phyloP scores from a whole-genome alignment of 2,797 vertebrate species.

The Geotrypetes seraphini region DNA sequence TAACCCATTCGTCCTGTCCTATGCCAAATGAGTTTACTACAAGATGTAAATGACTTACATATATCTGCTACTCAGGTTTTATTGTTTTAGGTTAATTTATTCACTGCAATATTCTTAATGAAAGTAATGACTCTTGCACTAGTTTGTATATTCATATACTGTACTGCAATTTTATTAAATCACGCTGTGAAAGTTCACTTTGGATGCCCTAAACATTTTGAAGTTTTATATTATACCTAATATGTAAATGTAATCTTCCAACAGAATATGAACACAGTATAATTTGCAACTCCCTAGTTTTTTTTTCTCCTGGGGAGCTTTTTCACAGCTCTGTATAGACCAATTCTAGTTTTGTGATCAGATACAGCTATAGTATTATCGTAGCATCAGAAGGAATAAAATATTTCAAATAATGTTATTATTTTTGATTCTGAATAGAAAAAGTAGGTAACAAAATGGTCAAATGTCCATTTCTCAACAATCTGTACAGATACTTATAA shows the following conservation, averaged over 20 bases:
- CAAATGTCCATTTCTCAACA: too few relatives aligned
- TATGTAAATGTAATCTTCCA: slow-evolving; percentile 42
- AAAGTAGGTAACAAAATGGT: too few relatives aligned
- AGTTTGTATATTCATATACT: slow-evolving; percentile 45
- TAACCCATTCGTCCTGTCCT: slow-evolving; percentile 47
- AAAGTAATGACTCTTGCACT: slow-evolving; percentile 63
- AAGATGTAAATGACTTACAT: slow-evolving; percentile 61
- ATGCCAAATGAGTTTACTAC: slow-evolving; percentile 45
- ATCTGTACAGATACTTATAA: too few relatives aligned
- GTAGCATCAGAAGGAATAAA: too few relatives aligned
- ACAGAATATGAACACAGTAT: slow-evolving; percentile 31
- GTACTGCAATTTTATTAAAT: slow-evolving; percentile 55
- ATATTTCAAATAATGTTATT: too few relatives aligned
- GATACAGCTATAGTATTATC: too few relatives aligned
- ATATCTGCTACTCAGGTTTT: slow-evolving; percentile 58
- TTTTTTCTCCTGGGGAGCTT: slow-evolving; percentile 23
- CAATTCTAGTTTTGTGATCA: too few relatives aligned
- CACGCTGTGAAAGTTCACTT: slow-evolving; percentile 51
- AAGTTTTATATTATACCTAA: slow-evolving; percentile 39
- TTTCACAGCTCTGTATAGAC: too few relatives aligned
- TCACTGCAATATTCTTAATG: slow-evolving; percentile 63
- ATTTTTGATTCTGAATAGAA: too few relatives aligned
- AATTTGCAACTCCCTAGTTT: slow-evolving; percentile 40
- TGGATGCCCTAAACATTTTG: slow-evolving; percentile 35
- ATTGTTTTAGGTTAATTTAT: slow-evolving; percentile 63